phyloP scores from a whole-genome alignment of 2,888 invertebrate genomes.

The Drosophila aldrichi region DNA sequence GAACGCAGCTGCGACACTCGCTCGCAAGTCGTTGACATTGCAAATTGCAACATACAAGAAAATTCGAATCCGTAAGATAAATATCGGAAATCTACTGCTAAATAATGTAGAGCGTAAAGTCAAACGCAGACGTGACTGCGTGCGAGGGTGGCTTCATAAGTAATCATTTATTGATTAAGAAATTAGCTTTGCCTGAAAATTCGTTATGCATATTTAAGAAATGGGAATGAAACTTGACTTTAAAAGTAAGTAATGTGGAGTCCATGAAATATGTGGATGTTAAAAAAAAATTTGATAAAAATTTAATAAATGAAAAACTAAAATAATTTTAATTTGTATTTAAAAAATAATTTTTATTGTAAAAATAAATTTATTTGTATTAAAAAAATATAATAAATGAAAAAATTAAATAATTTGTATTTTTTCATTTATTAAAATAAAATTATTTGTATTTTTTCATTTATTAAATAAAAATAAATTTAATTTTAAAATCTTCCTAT shows the following conservation, averaged over 20 bases:
- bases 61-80: constrained; percentile 37
- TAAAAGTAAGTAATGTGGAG: neutral
- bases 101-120: constrained; percentile 28
- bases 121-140: constrained; percentile 14
- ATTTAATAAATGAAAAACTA: neutral
- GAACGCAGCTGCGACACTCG: constrained; percentile 44
- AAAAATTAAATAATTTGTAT: no score
- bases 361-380: no score
- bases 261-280: no score
- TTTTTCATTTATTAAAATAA: no score
- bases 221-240: neutral
- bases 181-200: neutral
- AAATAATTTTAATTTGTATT: no score
- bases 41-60: constrained; percentile 30
- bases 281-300: no score
- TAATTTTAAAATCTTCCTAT: no score
- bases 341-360: no score
- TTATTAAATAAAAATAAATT: no score
- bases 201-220: neutral
- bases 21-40: constrained; percentile 46
- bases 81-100: constrained; percentile 10
- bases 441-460: no score
- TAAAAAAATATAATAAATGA: no score
- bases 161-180: neutral
- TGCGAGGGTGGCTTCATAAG: constrained; percentile 8